These are phyloP conservation scores for Masticophis lateralis DNA, from an alignment of 2,797 vertebrate species.

Conservation along the genomic window DNA sequence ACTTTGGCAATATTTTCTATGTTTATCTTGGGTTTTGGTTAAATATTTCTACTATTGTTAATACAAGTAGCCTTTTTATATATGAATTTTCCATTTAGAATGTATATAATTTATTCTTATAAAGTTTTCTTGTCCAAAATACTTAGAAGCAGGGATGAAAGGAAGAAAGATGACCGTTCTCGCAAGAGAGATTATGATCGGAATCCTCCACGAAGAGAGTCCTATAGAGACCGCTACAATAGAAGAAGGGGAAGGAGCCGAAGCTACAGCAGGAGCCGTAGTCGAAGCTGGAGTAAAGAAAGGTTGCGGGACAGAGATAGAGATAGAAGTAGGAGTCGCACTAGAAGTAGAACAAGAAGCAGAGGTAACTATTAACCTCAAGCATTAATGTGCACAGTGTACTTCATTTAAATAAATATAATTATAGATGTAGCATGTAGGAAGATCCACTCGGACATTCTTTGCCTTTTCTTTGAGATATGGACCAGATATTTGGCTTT, in stretches of 20 bases:
- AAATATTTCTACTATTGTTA: neutral
- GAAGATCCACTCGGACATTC: neutral
- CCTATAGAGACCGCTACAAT: conserved; percentile 93
- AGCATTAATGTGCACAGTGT: neutral
- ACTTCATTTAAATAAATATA: neutral
- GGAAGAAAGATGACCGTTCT: conserved; percentile 93
- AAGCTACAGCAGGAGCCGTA: conserved; percentile 92
- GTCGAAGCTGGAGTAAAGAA: conserved; percentile 95
- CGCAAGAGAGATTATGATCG: conserved; percentile 95
- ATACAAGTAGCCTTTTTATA: neutral
- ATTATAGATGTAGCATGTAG: neutral
- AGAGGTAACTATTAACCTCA: conserved; percentile 72
- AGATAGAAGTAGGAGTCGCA: conserved; percentile 84
- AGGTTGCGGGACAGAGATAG: conserved; percentile 86
- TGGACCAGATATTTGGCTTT: neutral
- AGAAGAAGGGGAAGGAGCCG: conserved; percentile 89
- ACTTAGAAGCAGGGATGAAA: conserved; percentile 89
- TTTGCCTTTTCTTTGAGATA: neutral
- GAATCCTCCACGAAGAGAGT: conserved; percentile 87
- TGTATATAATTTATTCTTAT: neutral
- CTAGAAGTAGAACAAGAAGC: conserved; percentile 82
- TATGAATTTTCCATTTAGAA: neutral
- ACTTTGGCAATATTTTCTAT: neutral
- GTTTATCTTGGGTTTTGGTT: neutral
- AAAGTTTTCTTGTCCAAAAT: neutral